Conservation (phyloP, 2,113 vertebrate species). For the Camarhynchus parvulus region DNA sequence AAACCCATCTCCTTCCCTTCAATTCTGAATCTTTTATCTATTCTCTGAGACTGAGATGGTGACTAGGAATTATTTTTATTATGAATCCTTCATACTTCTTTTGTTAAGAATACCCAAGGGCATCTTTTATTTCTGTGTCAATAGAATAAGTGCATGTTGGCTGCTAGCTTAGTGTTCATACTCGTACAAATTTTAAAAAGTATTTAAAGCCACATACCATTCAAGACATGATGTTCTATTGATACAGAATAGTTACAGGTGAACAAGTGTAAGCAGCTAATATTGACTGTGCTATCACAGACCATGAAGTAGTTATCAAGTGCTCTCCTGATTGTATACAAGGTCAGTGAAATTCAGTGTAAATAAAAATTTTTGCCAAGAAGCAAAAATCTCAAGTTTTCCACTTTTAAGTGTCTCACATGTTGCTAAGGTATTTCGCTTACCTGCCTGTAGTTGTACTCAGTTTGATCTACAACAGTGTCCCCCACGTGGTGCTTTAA, state of each 20-base stretch:
- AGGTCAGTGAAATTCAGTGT: background rate
- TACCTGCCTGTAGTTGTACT: background rate
- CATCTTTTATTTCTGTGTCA: slow-evolving; percentile 29
- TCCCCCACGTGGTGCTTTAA: no score
- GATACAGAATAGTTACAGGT: background rate
- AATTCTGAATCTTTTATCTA: background rate
- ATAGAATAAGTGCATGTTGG: background rate
- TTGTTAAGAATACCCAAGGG: background rate
- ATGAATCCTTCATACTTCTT: background rate
- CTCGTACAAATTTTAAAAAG: background rate
- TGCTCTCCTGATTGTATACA: background rate
- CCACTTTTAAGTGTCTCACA: background rate
- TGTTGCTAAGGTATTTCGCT: background rate
- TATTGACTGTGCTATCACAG: background rate
- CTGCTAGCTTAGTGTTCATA: background rate
- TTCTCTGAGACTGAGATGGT: background rate
- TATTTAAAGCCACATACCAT: background rate
- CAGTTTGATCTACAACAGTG: background rate
- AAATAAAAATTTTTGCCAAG: background rate
- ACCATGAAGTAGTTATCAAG: background rate
- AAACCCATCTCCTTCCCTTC: background rate
- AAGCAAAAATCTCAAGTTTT: background rate
- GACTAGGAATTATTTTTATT: slow-evolving; percentile 5
- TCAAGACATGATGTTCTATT: background rate
- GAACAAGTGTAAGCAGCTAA: background rate